Conservation (phyloP, 1,140 invertebrate genomes). For the Eriosoma lanigerum region DNA sequence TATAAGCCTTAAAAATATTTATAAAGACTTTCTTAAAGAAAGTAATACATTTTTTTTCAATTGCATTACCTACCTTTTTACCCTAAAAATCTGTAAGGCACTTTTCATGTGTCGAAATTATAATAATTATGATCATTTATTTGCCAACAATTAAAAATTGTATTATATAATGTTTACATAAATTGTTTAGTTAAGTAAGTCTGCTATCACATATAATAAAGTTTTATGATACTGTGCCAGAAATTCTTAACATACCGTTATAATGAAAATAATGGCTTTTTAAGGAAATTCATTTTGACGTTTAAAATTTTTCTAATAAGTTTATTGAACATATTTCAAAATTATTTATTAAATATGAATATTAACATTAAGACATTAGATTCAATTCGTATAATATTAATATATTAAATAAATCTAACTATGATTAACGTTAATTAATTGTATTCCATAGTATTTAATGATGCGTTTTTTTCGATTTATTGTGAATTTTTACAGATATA, state of each 20-base stretch:
- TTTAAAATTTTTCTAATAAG: conserved; percentile 23
- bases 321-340: conserved; percentile 12
- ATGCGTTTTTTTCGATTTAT: too few relatives aligned
- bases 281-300: conserved; percentile 11
- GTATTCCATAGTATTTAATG: background rate
- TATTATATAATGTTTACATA: conserved; percentile 42
- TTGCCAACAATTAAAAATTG: conserved; percentile 25
- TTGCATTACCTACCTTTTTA: too few relatives aligned
- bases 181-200: conserved; percentile 44
- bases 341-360: too few relatives aligned
- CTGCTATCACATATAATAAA: conserved; percentile 29
- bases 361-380: too few relatives aligned
- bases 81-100: background rate
- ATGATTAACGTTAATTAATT: conserved; percentile 9
- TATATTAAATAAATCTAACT: too few relatives aligned
- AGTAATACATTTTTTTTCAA: too few relatives aligned
- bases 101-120: conserved; percentile 12
- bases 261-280: conserved; percentile 34
- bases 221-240: conserved; percentile 21
- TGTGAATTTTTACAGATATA: too few relatives aligned
- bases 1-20: conserved; percentile 1
- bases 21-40: background rate
- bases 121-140: conserved; percentile 39
- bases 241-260: conserved; percentile 32
- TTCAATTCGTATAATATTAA: too few relatives aligned